Evolutionary conservation across 1,140 invertebrate species (phyloP), one percentile per base, ranked within the genome.

Genomic region (Eurosta solidaginis): DNA sequence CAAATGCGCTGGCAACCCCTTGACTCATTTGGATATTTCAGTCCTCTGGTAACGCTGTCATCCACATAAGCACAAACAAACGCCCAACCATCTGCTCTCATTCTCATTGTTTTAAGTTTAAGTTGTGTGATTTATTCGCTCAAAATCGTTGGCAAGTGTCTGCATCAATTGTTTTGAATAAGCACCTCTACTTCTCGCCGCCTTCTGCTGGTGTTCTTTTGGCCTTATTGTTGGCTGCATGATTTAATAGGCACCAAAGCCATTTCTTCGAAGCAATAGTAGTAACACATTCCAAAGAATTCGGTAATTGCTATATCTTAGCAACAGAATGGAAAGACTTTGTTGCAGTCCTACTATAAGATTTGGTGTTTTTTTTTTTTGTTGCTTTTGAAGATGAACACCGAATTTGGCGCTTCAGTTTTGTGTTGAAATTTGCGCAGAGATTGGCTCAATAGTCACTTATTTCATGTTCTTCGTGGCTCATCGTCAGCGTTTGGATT

Each of bases 61-160:
- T n/a, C n/a, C n/a, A n/a, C n/a, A n/a, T n/a, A n/a, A n/a, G n/a
- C n/a, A n/a, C n/a, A n/a, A n/a, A n/a, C n/a, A n/a, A n/a, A n/a
- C n/a, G 6, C 33, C 33, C 59, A n/a, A 17, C 40, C 7, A 29
- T 17, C 6, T 20, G 59, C 59, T 68, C 14, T n/a, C 27, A n/a
- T 12, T 20, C 33, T 68, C 33, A 68, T 68, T 42, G 59, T 42
- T 42, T 33, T 22, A 9, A n/a, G n/a, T n/a, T n/a, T n/a, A 7
- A 68, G 40, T 33, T 68, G 36, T 68, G 33, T 68, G 59, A 68
- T 68, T 68, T 68, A 68, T 68, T 68, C 59, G 59, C 59, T 40
- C n/a, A 6, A 68, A 68, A 68, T 40, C 59, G 59, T 20, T 68
- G 33, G 59, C 59, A 68, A 68, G 59, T 68, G 59, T 68, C 14